A percentile compares a stretch with the other conserved stretches of the same genome.
These are phyloP conservation scores for Drosophila kanekoi DNA, from an alignment of 2,888 invertebrate species.

Conservation along the genomic window DNA sequence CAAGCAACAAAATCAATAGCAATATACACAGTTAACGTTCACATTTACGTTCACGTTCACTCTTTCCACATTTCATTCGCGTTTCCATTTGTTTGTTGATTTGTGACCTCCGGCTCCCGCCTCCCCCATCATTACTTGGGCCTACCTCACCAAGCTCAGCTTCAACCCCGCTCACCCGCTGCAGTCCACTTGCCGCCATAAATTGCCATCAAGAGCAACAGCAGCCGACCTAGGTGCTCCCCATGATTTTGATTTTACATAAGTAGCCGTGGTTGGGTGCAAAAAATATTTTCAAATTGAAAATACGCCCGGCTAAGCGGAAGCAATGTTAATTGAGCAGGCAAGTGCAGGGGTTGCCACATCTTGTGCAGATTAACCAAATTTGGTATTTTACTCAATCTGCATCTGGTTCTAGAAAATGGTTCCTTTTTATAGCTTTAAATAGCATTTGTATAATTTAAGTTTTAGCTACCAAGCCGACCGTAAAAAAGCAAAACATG, in stretches of 20 bases:
- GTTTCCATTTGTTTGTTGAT: slow-evolving; percentile 43
- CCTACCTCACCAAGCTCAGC: slow-evolving; percentile 50
- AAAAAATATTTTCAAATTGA: slow-evolving; percentile 8
- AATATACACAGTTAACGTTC: slow-evolving; percentile 62
- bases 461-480: neutral
- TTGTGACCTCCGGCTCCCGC: slow-evolving; percentile 4
- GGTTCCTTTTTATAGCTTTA: neutral
- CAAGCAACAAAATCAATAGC: slow-evolving; percentile 82
- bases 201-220: slow-evolving; percentile 6
- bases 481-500: slow-evolving; percentile 3
- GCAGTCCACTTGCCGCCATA: slow-evolving; percentile 50
- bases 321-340: slow-evolving; percentile 3
- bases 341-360: neutral
- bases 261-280: slow-evolving; percentile 21
- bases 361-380: neutral
- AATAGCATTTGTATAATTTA: neutral
- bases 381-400: neutral
- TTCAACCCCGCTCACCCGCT: slow-evolving; percentile 4
- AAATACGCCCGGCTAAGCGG: neutral
- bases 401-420: neutral
- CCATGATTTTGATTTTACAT: slow-evolving; percentile 32
- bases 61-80: slow-evolving; percentile 38
- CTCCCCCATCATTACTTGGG: slow-evolving; percentile 15
- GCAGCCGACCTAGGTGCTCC: slow-evolving; percentile 14
- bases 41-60: slow-evolving; percentile 47